phyloP scores from a whole-genome alignment of 1,140 invertebrate species.

The Riptortus pedestris region DNA sequence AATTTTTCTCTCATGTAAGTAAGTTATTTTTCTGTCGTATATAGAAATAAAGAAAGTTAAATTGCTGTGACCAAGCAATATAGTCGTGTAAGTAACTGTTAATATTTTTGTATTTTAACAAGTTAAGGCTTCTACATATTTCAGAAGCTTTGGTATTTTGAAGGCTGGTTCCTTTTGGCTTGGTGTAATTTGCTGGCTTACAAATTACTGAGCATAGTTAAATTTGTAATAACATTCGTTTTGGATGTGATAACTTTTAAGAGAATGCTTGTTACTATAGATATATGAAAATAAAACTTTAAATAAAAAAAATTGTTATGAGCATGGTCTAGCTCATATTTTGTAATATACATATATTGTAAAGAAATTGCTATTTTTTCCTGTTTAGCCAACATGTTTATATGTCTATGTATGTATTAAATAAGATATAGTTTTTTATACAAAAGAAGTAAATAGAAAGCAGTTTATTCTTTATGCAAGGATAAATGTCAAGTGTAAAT shows the following conservation, averaged over 20 bases:
- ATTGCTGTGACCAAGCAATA: constrained; percentile 18
- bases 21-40: background rate
- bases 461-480: constrained; percentile 5
- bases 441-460: background rate
- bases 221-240: background rate
- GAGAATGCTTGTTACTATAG: background rate
- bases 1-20: background rate
- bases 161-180: constrained; percentile 11
- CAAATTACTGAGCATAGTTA: background rate
- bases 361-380: background rate
- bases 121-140: background rate
- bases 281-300: background rate
- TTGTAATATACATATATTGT: background rate
- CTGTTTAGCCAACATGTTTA: constrained; percentile 1
- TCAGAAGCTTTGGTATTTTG: constrained; percentile 1
- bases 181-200: background rate
- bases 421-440: constrained; percentile 2
- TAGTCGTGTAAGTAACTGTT: background rate
- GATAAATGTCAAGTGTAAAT: too few relatives aligned
- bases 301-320: background rate
- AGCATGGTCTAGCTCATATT: background rate
- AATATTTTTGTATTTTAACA: constrained; percentile 12
- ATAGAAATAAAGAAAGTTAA: background rate
- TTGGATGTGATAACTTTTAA: background rate
- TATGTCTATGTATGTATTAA: background rate